phyloP scores from a whole-genome alignment of 2,888 invertebrate species.

The Anthrax anthrax region DNA sequence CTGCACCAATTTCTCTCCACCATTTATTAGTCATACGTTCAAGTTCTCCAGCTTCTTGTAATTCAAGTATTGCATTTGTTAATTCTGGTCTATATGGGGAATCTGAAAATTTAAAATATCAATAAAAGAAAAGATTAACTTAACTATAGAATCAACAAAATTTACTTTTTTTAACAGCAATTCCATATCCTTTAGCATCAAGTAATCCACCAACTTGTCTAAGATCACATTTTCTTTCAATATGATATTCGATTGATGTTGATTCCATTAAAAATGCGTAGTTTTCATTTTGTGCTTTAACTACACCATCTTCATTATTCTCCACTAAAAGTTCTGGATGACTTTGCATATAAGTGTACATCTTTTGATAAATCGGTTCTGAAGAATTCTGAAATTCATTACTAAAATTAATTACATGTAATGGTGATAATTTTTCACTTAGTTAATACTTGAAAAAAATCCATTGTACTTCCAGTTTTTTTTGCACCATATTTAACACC shows the following conservation, averaged over 20 bases:
- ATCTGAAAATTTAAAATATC: conserved; percentile 17
- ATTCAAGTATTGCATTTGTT: conserved; percentile 64
- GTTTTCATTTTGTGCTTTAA: conserved; percentile 29
- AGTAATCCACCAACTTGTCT: conserved; percentile 45
- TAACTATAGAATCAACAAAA: not conserved
- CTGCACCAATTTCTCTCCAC: conserved; percentile 78
- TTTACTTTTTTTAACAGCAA: conserved; percentile 52
- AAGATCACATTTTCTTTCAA: conserved; percentile 48
- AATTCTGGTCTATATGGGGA: conserved; percentile 53
- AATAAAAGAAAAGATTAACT: not conserved
- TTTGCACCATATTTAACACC: conserved; percentile 78
- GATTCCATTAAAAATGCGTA: conserved; percentile 74
- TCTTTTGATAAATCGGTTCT: conserved; percentile 56
- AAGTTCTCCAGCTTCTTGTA: conserved; percentile 73
- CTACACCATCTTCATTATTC: conserved; percentile 42
- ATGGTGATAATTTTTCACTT: not conserved
- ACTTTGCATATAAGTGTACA: conserved; percentile 65
- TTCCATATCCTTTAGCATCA: conserved; percentile 60
- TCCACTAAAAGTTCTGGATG: conserved; percentile 41
- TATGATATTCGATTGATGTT: conserved; percentile 57
- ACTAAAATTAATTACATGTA: not conserved
- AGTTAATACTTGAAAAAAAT: conserved; percentile 67
- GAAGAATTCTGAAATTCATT: conserved; percentile 46
- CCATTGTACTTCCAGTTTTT: conserved; percentile 65
- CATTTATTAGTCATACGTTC: conserved; percentile 68